A percentile compares a stretch with the other conserved stretches of the same genome.
Conservation (phyloP, 53 echinoderm and acorn worm species). For the Temnopleurus reevesii region DNA sequence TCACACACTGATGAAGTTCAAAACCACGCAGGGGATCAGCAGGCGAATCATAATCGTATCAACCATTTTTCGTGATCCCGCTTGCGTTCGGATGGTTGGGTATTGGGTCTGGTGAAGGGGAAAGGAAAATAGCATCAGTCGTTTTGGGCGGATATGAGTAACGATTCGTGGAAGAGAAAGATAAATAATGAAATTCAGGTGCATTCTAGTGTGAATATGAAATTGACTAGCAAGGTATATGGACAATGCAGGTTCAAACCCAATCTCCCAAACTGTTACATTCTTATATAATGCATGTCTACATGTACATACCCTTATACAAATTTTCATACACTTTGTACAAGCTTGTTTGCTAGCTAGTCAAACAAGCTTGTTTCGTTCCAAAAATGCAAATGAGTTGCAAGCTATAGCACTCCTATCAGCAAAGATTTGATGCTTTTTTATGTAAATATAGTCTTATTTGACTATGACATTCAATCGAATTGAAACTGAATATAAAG, state of each 20-base stretch:
- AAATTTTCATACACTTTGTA: no score
- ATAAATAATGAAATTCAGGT: background rate
- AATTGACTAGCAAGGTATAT: background rate
- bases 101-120: background rate
- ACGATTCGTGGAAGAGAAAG: background rate
- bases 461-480: no score
- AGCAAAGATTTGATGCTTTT: no score
- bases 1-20: background rate
- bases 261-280: no score
- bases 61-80: constrained; percentile 11
- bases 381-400: no score
- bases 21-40: background rate
- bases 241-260: background rate
- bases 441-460: no score
- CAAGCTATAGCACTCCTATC: no score
- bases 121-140: background rate
- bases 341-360: no score
- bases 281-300: no score
- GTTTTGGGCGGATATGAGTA: constrained; percentile 19
- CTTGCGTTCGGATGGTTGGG: background rate
- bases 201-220: background rate
- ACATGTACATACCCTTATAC: no score
- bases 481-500: no score
- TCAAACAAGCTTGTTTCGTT: no score
- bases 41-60: background rate